Evolutionary conservation across 2,888 invertebrate genomes (phyloP).

Genomic region (Pseudococcus longispinus): DNA sequence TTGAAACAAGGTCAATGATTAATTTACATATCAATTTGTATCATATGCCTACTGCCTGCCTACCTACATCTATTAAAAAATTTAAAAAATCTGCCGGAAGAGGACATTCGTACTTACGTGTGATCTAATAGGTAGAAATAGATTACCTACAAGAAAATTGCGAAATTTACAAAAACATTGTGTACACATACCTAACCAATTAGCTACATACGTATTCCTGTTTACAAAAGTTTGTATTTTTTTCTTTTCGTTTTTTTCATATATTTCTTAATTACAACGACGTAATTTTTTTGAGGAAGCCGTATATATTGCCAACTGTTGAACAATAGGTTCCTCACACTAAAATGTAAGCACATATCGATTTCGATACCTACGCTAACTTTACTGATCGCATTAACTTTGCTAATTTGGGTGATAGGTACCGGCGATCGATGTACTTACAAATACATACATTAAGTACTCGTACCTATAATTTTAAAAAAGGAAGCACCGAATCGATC

Average conservation of each 20-base stretch:
- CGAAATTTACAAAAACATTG: background rate
- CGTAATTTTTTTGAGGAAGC: background rate
- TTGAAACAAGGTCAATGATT: background rate
- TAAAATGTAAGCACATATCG: background rate
- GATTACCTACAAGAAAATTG: background rate
- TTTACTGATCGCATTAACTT: background rate
- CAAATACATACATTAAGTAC: no score
- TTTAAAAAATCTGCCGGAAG: background rate
- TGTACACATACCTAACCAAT: background rate
- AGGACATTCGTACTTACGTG: background rate
- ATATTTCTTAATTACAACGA: background rate
- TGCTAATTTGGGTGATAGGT: background rate
- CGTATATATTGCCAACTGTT: background rate
- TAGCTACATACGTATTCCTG: background rate
- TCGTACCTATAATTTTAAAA: no score
- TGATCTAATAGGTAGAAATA: background rate
- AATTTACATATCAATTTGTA: background rate
- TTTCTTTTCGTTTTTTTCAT: background rate
- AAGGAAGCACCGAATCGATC: no score
- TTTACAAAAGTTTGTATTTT: background rate
- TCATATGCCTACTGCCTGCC: background rate
- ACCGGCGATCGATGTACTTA: no score
- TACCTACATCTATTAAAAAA: background rate
- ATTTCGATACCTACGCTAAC: background rate
- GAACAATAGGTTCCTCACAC: background rate